Base-by-base conservation (phyloP, 2,888 invertebrate genomes). In the Slavum lentiscoides region DNA sequence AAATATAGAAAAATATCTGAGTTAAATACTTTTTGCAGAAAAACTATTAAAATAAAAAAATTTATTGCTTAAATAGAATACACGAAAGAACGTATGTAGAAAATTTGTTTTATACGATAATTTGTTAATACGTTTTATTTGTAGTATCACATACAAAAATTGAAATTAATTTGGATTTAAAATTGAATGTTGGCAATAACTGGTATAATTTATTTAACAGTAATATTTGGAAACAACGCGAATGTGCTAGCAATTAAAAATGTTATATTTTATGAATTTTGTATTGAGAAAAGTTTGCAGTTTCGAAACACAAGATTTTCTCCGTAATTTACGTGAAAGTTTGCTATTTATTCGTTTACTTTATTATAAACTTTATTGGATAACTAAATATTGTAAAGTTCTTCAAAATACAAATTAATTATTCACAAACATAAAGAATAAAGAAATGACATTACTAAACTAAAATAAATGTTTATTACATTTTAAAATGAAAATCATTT, bases 321-420 rank as follows among this genome's bases (percentile, higher is more conserved):
- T 55, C 55, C n/a, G 37, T 9, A 8, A 39, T 37, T 39, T 55
- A 30, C 30, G 13, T 58, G 11, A 43, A 75, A 67, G 67, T 75
- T 75, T 59, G 39, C 23, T 75, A 75, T 75, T 75, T 67, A 75
- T 75, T 58, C 67, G 67, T 67, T 75, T 75, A 59, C 66, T 75
- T 75, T 67, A 67, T 58, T 59, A 66, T 59, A 64, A 66, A 74
- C 74, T 74, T 74, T 17, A 21, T 66, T 17, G 66, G 43, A 58
- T 75, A 67, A 67, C 21, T 75, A 66, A 62, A 66, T n/a, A 74
- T 75, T 67, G 39, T 58, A 43, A 67, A 75, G 67, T 58, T 37
- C 23, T 67, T 59, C 55, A n/a, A 37, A 58, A 75, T n/a, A 43
- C 67, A 58, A 58, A 67, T 67, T 58, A 67, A 59, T 37, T 39